Percentiles rank a stretch among this genome's conserved stretches.
Conservation (phyloP, 2,888 invertebrate species). For the Thecophora atra region DNA sequence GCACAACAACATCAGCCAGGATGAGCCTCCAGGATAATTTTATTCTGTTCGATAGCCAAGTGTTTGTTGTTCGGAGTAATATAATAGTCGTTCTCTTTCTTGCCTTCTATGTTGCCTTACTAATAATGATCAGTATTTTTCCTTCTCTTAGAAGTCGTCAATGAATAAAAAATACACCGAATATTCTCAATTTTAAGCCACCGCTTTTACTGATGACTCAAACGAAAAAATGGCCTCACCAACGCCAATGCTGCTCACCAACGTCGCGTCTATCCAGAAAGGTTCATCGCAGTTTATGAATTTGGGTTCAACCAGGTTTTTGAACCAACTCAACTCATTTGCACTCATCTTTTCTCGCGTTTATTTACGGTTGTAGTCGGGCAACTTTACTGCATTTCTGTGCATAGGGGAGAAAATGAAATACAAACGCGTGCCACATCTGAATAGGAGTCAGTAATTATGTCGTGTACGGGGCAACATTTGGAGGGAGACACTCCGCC, state of each 20-base stretch:
- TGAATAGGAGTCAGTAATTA: too few relatives aligned
- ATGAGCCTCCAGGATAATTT: conserved; percentile 29
- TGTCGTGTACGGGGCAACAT: too few relatives aligned
- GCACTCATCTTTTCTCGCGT: neutral
- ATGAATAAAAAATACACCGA: neutral
- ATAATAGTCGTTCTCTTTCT: conserved; percentile 2
- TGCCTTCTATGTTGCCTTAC: neutral
- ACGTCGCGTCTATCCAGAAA: too few relatives aligned
- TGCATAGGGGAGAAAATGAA: conserved; percentile 31
- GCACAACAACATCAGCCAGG: neutral
- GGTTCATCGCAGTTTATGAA: too few relatives aligned
- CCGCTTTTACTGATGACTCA: too few relatives aligned
- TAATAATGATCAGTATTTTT: neutral
- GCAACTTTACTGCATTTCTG: too few relatives aligned
- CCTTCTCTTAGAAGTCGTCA: neutral
- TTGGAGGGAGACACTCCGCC: too few relatives aligned
- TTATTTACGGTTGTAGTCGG: conserved; percentile 23
- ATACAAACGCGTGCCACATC: conserved; percentile 31
- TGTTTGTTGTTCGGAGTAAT: neutral
- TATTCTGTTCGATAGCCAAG: neutral
- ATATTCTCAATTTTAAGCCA: neutral
- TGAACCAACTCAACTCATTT: too few relatives aligned
- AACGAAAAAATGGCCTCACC: too few relatives aligned
- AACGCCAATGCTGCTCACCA: too few relatives aligned
- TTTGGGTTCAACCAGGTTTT: too few relatives aligned